Evolutionary conservation across 2,797 vertebrate genomes (phyloP), one percentile per base, ranked within the genome.

Genomic region (Enoplosus armatus): DNA sequence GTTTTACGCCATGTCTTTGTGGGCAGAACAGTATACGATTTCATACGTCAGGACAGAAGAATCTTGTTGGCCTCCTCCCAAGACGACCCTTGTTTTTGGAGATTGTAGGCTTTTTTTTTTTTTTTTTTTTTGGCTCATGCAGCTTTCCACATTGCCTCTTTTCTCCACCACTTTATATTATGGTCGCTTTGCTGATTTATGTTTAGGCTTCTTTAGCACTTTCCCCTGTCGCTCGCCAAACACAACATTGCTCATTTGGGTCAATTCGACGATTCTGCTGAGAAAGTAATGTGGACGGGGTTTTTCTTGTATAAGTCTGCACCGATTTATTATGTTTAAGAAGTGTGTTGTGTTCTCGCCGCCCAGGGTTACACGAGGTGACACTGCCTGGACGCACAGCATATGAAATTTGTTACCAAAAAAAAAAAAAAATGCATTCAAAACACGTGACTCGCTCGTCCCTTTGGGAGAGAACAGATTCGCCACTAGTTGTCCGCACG

Each of bases 31-130:
- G 33, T 54, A 31, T 65, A 77, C 68, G 15, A 51, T 77, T 77
- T 79, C 47, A 41, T 2, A 22, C 6, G 33, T 1, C 8, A 50
- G 33, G 20, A 80, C 48, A 47, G 84, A 82, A 69, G 58, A 54
- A 22, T 64, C 41, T 75, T 83, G 71, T 87, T 78, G 14, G 7
- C 1, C n/a, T 75, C 26, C 5, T 29, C 22, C 60, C 72, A 86
- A 72, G 43, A 61, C 12, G 0, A 29, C 29, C 16, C 59, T 63
- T 82, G 72, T 75, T 37, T 33, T 29, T 10, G 7, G 8, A 63
- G 51, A 54, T 72, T 48, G 45, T 6, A n/a, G 48, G 33, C 35
- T 59, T 2, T 70, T 80, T 75, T n/a, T n/a, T n/a, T 59, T 2
- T 70, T 80, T 75, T 59, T 2, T 70, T 80, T 75, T 58, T 39